Conservation (phyloP, 92 coral and sea anemone genomes). For the Epizoanthus scotinus region DNA sequence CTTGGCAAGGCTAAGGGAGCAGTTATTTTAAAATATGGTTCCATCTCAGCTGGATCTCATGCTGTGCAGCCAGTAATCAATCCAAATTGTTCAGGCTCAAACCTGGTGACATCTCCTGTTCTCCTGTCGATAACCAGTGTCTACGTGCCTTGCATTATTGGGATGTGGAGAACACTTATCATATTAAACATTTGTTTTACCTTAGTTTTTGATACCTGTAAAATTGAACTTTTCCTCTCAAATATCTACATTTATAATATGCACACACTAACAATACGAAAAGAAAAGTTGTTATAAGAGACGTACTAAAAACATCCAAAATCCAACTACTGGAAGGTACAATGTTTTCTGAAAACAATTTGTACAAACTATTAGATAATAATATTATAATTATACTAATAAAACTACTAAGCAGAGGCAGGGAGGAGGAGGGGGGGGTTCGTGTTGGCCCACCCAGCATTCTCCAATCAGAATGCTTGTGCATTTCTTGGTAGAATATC, state of each 20-base stretch:
- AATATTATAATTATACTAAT: not conserved
- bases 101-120: too few relatives aligned
- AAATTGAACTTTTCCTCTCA: not conserved
- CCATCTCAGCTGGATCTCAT: too few relatives aligned
- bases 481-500: constrained; percentile 34
- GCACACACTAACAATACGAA: not conserved
- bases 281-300: not conserved
- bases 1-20: too few relatives aligned
- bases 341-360: not conserved
- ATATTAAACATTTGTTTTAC: not conserved
- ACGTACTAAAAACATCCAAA: not conserved
- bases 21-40: too few relatives aligned
- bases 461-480: constrained; percentile 68
- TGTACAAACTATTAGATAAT: not conserved
- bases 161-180: too few relatives aligned
- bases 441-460: too few relatives aligned
- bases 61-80: too few relatives aligned
- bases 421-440: too few relatives aligned
- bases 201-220: not conserved
- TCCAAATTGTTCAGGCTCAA: too few relatives aligned
- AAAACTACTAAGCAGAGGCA: not conserved
- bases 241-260: not conserved
- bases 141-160: too few relatives aligned
- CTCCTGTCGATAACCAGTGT: too few relatives aligned
- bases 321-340: not conserved